These are phyloP conservation scores for Eptesicus fuscus DNA, from an alignment of 2,113 vertebrate genomes.

Conservation along the genomic window DNA sequence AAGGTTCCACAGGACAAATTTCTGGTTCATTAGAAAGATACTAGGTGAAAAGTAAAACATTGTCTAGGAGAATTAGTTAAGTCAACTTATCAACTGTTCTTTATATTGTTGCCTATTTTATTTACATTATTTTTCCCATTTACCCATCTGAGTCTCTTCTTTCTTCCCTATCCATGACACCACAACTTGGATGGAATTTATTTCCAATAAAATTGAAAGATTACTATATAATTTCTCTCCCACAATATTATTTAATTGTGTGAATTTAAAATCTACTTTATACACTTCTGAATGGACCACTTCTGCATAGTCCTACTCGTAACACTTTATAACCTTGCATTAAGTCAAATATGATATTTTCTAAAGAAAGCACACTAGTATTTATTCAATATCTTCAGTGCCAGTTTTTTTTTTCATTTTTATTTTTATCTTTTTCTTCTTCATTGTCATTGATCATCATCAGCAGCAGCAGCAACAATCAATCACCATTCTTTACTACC, in stretches of 20 bases:
- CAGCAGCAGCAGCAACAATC: background rate
- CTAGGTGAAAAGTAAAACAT: background rate
- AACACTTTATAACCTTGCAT: background rate
- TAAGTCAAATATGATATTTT: background rate
- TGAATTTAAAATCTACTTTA: background rate
- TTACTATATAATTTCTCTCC: background rate
- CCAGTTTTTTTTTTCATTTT: background rate
- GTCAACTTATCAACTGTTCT: background rate
- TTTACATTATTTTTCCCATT: background rate
- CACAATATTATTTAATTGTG: background rate
- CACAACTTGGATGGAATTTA: background rate
- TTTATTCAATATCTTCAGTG: background rate
- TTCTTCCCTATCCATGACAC: background rate
- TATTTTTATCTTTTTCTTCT: background rate
- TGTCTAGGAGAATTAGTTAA: background rate
- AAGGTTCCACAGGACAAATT: background rate
- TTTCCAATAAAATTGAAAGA: background rate
- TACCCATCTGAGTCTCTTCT: background rate
- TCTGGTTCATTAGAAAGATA: background rate
- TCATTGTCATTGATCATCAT: background rate
- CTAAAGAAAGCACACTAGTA: background rate
- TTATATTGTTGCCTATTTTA: background rate
- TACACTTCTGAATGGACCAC: background rate
- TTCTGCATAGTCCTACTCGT: background rate
- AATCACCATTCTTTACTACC: background rate